Evolutionary conservation across 1,140 invertebrate genomes (phyloP), one percentile per base, ranked within the genome.

Genomic region (Belonocnema kinseyi): DNA sequence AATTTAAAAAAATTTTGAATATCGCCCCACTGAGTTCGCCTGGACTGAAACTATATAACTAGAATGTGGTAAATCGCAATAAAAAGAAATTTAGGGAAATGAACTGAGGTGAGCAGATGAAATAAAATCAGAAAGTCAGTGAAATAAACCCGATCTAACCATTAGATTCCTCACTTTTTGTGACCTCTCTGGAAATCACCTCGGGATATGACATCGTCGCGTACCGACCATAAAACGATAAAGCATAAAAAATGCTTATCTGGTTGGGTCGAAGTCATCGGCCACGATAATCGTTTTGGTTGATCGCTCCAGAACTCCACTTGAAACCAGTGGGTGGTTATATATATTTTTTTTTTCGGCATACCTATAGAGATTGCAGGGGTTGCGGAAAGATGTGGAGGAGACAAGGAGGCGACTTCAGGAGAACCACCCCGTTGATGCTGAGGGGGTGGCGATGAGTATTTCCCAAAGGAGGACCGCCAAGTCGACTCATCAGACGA

Each of bases 391-490:
- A 7, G 40, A 26, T 33, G 58, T 33, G 58, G 16, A 33, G 56
- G 12, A 26, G 19, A 21, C 56, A 12, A 58, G 19, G 19, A 26
- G 26, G 61, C 33, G 61, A 66, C 26, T 33, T 21, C 13, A 40
- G 58, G 21, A 61, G 66, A 66, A 75, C 16, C 50, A 53, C 72
- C 54, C 33, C 52, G 51, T 72, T 76, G 70, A 76, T 76, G 54
- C 26, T 70, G 53, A 66, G 61, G 78, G 40, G 71, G 52, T 50
- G 74, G 76, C 77, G 83, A 87, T 87, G 84, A 86, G 84, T 85
- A 87, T 86, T 87, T 87, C 85, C 86, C 86, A 86, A 77, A 85
- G 86, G 85, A 87, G 78, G 73, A 79, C 74, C 79, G 80, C 75
- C 72, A 75, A 82, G 73, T 83, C 78, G 74, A 82, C 84, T 87